Evolutionary conservation across 2,113 vertebrate species (phyloP).

Genomic region (Xerus inauris): DNA sequence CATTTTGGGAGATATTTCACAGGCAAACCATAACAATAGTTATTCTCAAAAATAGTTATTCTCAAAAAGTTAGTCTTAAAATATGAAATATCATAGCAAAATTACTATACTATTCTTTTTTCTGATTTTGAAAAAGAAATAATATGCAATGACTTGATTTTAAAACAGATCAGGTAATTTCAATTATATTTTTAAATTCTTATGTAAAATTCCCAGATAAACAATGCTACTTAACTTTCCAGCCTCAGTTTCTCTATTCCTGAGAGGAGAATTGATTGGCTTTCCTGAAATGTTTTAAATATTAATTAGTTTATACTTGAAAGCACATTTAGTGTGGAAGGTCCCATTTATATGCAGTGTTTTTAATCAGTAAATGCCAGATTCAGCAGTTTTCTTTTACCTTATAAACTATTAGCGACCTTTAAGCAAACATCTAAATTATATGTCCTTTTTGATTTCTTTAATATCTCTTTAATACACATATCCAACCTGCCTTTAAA

Average conservation of each 20-base stretch:
- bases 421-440: slow-evolving; percentile 55
- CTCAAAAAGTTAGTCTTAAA: background rate
- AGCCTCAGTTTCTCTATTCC: slow-evolving; percentile 58
- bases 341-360: slow-evolving; percentile 54
- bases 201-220: background rate
- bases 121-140: background rate
- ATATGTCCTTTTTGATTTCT: background rate
- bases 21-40: background rate
- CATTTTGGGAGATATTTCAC: too few species aligned
- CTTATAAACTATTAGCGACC: slow-evolving; percentile 59
- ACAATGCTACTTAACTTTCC: background rate
- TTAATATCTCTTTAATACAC: background rate
- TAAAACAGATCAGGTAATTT: background rate
- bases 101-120: background rate
- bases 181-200: background rate
- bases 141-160: background rate
- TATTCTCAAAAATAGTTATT: too few species aligned
- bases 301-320: slow-evolving; percentile 64
- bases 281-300: slow-evolving; percentile 16
- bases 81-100: background rate
- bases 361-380: slow-evolving; percentile 66
- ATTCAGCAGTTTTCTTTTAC: slow-evolving; percentile 69
- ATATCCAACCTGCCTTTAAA: background rate
- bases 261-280: slow-evolving; percentile 24
- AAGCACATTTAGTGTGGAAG: slow-evolving; percentile 52